A percentile compares a stretch with the other conserved stretches of the same genome.
Conservation (phyloP, 2,797 vertebrate genomes). For the Alectoris magna region DNA sequence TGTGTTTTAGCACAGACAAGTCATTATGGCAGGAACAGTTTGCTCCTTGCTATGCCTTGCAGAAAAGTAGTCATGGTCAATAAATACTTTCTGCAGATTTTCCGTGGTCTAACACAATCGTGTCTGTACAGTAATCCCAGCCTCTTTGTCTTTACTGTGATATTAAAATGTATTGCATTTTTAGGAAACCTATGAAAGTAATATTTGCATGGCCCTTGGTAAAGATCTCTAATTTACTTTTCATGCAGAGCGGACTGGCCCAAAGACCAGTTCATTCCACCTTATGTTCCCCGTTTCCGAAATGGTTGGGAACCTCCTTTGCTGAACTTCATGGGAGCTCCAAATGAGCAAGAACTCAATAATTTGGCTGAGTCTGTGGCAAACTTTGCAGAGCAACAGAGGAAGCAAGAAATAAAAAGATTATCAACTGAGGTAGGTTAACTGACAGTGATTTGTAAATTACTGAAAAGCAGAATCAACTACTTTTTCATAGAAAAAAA, state of each 20-base stretch:
- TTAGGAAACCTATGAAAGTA: neutral
- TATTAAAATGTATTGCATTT: neutral
- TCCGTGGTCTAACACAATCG: neutral
- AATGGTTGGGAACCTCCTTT: slow-evolving; percentile 93
- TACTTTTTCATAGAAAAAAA: neutral
- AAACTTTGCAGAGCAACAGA: slow-evolving; percentile 81
- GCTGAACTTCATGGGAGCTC: slow-evolving; percentile 71
- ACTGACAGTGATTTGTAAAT: accelerated
- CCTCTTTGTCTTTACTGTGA: neutral
- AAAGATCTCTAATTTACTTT: neutral
- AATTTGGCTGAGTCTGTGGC: slow-evolving; percentile 84
- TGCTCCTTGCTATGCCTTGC: neutral
- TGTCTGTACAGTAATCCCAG: neutral
- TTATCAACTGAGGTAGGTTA: slow-evolving; percentile 81
- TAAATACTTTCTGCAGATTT: neutral
- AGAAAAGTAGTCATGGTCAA: neutral
- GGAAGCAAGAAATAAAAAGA: slow-evolving; percentile 79
- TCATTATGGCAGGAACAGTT: neutral
- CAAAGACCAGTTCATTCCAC: slow-evolving; percentile 91
- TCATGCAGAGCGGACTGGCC: slow-evolving; percentile 90
- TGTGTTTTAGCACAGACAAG: neutral
- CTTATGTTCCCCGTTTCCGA: slow-evolving; percentile 87
- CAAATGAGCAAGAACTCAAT: slow-evolving; percentile 84
- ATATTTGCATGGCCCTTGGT: neutral
- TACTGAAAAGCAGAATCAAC: neutral